Conservation (phyloP, 64 coral and sea anemone genomes). For the Stichodactyla mertensii region DNA sequence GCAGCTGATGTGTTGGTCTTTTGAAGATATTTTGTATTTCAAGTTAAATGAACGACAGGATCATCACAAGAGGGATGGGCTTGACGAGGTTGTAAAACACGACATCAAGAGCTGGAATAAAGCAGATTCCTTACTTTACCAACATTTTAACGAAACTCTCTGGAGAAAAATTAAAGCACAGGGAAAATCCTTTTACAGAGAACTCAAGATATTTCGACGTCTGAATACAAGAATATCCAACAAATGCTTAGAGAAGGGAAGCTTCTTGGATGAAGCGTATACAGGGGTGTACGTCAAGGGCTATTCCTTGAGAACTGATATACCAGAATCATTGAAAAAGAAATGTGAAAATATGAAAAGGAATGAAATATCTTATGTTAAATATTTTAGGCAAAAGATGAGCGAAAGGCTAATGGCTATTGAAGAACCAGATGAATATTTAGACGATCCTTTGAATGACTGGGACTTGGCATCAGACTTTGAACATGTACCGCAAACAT, state of each 20-base stretch:
- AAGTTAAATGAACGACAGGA: slow-evolving; percentile 85
- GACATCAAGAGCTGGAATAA: slow-evolving; percentile 87
- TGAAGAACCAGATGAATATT: slow-evolving; percentile 78
- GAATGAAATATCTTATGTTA: slow-evolving; percentile 88
- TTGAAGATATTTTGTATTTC: slow-evolving; percentile 80
- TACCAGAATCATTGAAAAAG: slow-evolving; percentile 29
- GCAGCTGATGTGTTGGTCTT: slow-evolving; percentile 62
- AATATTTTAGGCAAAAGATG: slow-evolving; percentile 58
- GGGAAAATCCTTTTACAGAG: slow-evolving; percentile 60
- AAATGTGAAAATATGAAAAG: slow-evolving; percentile 71
- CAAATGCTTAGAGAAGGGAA: slow-evolving; percentile 53
- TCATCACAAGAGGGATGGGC: slow-evolving; percentile 43
- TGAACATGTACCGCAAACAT: slow-evolving; percentile 58
- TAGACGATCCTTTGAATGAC: slow-evolving; percentile 79
- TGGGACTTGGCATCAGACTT: slow-evolving; percentile 66
- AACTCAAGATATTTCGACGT: slow-evolving; percentile 57
- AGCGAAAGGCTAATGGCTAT: slow-evolving; percentile 17
- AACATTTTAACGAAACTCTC: slow-evolving; percentile 68
- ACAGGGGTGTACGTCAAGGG: slow-evolving; percentile 82
- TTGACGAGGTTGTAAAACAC: slow-evolving; percentile 43
- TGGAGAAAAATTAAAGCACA: slow-evolving; percentile 63
- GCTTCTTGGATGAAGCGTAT: slow-evolving; percentile 71
- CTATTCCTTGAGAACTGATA: slow-evolving; percentile 49
- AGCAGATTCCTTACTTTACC: slow-evolving; percentile 73
- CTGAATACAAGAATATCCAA: slow-evolving; percentile 50